Evolutionary conservation across 2,113 vertebrate genomes (phyloP).

Genomic region (Oxygymnocypris stewartii): DNA sequence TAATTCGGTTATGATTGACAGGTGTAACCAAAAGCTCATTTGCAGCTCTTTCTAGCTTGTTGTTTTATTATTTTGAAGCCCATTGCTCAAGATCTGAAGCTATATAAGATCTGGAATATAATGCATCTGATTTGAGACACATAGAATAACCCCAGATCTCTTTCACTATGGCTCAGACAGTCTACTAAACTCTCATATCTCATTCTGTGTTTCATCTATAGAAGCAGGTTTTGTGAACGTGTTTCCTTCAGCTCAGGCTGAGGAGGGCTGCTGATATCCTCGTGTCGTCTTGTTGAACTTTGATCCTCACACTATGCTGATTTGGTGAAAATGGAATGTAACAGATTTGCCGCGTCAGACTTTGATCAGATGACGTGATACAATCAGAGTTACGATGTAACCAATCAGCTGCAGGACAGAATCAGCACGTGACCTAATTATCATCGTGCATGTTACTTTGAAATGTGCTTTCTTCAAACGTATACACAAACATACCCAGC

Average conservation of each 20-base stretch:
- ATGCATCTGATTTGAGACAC: too few relatives aligned
- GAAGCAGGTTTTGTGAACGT: neutral
- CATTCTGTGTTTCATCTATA: neutral
- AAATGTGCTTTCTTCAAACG: too few relatives aligned
- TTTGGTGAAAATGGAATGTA: neutral
- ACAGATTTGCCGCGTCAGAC: neutral
- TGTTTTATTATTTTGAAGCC: neutral
- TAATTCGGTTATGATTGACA: neutral
- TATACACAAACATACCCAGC: neutral
- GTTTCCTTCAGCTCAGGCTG: slow-evolving; percentile 12
- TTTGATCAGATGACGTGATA: neutral
- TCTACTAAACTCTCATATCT: neutral
- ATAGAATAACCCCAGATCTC: too few relatives aligned
- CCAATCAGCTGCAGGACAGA: neutral
- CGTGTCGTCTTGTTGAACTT: neutral
- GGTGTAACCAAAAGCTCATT: neutral
- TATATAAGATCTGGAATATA: too few relatives aligned
- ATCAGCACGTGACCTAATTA: neutral
- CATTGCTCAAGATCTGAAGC: neutral
- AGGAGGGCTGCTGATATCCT: neutral
- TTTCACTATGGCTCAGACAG: neutral
- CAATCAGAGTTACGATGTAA: neutral
- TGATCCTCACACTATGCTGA: neutral
- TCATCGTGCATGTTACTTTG: neutral
- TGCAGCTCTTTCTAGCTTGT: neutral